A percentile compares a stretch with the other conserved stretches of the same genome.
Conservation (phyloP, 2,113 vertebrate species). For the Taurulus bubalis region DNA sequence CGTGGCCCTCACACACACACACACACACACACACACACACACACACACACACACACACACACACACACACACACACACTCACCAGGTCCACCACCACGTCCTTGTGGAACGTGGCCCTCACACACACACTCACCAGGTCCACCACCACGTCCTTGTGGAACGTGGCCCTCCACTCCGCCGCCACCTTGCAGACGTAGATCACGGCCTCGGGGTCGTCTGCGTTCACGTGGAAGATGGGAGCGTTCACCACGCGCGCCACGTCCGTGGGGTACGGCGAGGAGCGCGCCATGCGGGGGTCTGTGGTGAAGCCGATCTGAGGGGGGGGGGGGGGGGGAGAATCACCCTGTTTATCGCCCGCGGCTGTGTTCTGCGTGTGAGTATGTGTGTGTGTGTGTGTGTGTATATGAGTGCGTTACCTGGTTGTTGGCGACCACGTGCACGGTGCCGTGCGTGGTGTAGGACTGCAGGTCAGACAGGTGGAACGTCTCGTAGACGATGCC, state of each 20-base stretch:
- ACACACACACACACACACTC: too few relatives aligned
- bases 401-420: constrained; percentile 86
- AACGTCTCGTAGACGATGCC: constrained; percentile 98
- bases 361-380: background rate
- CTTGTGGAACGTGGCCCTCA: too few relatives aligned
- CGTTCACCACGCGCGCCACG: constrained; percentile 95
- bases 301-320: constrained; percentile 97
- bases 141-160: constrained; percentile 99
- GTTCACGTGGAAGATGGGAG: constrained; percentile 98
- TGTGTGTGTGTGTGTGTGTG: background rate
- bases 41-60: too few relatives aligned
- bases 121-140: constrained; percentile 93
- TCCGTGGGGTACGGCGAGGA: constrained; percentile 97
- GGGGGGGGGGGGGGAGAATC: too few relatives aligned
- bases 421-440: constrained; percentile 98
- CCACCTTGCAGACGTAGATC: constrained; percentile 96
- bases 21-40: too few relatives aligned
- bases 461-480: constrained; percentile 95
- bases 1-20: too few relatives aligned
- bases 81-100: too few relatives aligned
- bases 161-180: constrained; percentile 95
- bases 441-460: constrained; percentile 95
- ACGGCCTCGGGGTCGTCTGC: constrained; percentile 96
- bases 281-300: constrained; percentile 95
- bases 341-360: background rate